These are phyloP conservation scores for Aplidium turbinatum DNA, from an alignment of 23 tunicate species.

Conservation along the genomic window DNA sequence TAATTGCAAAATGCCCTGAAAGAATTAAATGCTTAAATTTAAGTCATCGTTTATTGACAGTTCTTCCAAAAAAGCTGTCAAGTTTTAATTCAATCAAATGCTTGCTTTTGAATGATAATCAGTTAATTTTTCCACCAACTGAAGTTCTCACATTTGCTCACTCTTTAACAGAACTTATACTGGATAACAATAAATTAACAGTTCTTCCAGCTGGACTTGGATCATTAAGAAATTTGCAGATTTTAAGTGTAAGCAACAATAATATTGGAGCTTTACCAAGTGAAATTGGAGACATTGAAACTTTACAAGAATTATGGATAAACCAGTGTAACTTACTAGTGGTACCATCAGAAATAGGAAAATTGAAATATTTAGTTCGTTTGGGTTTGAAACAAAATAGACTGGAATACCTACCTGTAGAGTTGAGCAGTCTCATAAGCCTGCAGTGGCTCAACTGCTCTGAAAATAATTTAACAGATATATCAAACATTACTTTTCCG, in stretches of 20 bases:
- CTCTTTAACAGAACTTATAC: slow-evolving; percentile 31
- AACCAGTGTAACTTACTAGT: slow-evolving; percentile 33
- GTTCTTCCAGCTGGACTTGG: slow-evolving; percentile 44
- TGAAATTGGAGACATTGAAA: slow-evolving; percentile 27
- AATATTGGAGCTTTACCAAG: slow-evolving; percentile 26
- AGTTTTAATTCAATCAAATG: slow-evolving; percentile 6
- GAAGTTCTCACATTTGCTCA: slow-evolving; percentile 24
- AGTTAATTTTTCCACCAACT: slow-evolving; percentile 43
- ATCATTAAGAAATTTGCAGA: slow-evolving; percentile 16
- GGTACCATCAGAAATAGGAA: slow-evolving; percentile 37
- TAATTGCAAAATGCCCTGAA: neutral
- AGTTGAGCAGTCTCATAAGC: neutral
- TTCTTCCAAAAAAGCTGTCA: slow-evolving; percentile 16
- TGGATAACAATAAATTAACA: slow-evolving; percentile 42
- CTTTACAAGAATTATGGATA: slow-evolving; percentile 37
- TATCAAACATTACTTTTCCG: neutral
- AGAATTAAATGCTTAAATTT: slow-evolving; percentile 24
- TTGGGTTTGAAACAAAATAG: slow-evolving; percentile 34
- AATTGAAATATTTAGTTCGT: slow-evolving; percentile 7
- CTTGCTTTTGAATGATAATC: slow-evolving; percentile 42
- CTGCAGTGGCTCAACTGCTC: slow-evolving; percentile 36
- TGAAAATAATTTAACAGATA: slow-evolving; percentile 7
- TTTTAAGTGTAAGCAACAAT: slow-evolving; percentile 27
- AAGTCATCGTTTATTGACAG: slow-evolving; percentile 20
- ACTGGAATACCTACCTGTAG: slow-evolving; percentile 34